phyloP scores from a whole-genome alignment of 2,113 vertebrate species.

The Caranx ignobilis region DNA sequence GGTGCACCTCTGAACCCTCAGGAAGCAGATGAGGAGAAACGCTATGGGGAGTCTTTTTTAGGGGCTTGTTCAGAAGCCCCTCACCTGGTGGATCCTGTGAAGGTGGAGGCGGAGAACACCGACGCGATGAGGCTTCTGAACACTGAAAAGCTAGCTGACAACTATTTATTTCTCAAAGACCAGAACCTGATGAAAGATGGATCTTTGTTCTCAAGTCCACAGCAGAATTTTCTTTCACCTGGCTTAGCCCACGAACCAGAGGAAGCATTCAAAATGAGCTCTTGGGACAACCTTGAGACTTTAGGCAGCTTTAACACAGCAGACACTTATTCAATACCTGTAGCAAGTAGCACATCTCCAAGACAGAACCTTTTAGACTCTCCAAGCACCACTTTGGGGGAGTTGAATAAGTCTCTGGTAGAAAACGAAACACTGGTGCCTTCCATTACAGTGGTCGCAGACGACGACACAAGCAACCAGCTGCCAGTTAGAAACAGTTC shows the following conservation, averaged over 20 bases:
- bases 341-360: conserved; percentile 60
- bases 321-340: conserved; percentile 70
- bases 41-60: conserved; percentile 76
- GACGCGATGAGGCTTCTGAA: conserved; percentile 76
- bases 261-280: conserved; percentile 71
- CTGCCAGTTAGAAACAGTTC: conserved; percentile 67
- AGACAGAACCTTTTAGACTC: conserved; percentile 76
- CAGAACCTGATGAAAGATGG: conserved; percentile 87
- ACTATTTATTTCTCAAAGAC: conserved; percentile 92
- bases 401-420: conserved; percentile 58
- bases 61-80: conserved; percentile 73
- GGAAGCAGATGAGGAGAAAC: conserved; percentile 41
- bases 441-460: conserved; percentile 79
- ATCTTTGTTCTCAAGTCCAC: conserved; percentile 69
- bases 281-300: conserved; percentile 80
- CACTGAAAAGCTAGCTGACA: conserved; percentile 88
- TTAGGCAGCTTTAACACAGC: conserved; percentile 77
- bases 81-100: conserved; percentile 61
- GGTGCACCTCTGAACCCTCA: conserved; percentile 38
- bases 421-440: conserved; percentile 80
- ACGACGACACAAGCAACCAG: conserved; percentile 62
- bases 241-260: conserved; percentile 75
- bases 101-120: conserved; percentile 58
- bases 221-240: conserved; percentile 73
- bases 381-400: conserved; percentile 48